Percentiles rank a stretch among this genome's conserved stretches.
Evolutionary conservation across 92 coral and sea anemone genomes (phyloP).

Genomic region (Phenganax subtilis): DNA sequence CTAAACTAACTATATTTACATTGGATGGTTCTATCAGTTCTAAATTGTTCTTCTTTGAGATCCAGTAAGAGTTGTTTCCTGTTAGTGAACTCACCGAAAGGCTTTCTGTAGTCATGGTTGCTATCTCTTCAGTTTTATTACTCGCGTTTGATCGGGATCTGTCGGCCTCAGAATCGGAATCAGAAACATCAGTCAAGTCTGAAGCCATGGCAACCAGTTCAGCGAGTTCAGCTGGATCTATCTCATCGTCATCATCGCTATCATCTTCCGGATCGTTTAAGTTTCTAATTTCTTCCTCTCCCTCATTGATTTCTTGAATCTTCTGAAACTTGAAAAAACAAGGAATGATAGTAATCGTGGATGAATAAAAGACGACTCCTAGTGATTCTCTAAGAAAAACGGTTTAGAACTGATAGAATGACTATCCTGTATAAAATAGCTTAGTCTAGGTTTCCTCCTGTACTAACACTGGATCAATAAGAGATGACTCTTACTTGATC

Average conservation of each 20-base stretch:
- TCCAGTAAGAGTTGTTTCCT: neutral
- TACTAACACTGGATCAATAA: too few species aligned
- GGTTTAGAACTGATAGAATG: too few species aligned
- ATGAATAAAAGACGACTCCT: neutral
- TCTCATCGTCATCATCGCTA: slow-evolving; percentile 86
- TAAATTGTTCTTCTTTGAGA: slow-evolving; percentile 46
- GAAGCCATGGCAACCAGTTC: slow-evolving; percentile 94
- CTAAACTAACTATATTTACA: neutral
- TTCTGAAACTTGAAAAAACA: neutral
- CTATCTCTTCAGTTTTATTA: slow-evolving; percentile 51
- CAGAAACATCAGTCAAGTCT: slow-evolving; percentile 59
- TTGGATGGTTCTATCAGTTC: neutral
- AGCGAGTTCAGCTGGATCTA: slow-evolving; percentile 82
- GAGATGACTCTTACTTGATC: too few species aligned
- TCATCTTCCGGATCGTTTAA: slow-evolving; percentile 80
- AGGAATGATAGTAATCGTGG: neutral
- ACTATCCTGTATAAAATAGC: too few species aligned
- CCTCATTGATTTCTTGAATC: neutral
- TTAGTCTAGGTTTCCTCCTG: too few species aligned
- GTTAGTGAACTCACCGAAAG: slow-evolving; percentile 56
- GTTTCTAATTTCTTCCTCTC: slow-evolving; percentile 44
- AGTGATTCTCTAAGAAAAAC: neutral
- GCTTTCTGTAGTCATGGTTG: slow-evolving; percentile 77
- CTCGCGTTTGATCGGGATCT: slow-evolving; percentile 44
- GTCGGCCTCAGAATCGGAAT: slow-evolving; percentile 73